Conservation (phyloP, 2,113 vertebrate genomes). For the Seriola aureovittata region DNA sequence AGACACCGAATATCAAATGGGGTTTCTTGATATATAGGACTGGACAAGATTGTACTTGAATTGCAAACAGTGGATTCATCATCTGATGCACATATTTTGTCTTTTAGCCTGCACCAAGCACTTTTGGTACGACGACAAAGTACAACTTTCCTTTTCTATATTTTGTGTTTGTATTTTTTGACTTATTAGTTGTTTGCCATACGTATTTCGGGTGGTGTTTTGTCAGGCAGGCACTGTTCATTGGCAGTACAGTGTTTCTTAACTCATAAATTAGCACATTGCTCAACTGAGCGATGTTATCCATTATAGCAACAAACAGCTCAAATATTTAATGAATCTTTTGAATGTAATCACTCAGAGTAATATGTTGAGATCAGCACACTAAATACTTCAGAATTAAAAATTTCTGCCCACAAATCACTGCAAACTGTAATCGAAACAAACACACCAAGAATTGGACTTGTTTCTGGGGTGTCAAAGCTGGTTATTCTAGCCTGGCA, state of each 20-base stretch:
- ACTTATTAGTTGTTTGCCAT: background rate
- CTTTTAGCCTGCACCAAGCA: background rate
- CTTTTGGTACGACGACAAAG: background rate
- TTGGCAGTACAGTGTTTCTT: too few species aligned
- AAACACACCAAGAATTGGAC: slow-evolving; percentile 24
- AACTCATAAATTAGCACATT: background rate
- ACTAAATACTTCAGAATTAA: slow-evolving; percentile 15
- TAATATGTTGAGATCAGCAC: slow-evolving; percentile 8
- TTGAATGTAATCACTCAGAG: background rate
- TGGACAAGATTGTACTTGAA: background rate
- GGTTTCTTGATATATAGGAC: slow-evolving; percentile 23
- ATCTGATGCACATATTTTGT: too few species aligned
- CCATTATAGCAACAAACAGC: background rate
- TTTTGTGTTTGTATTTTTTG: background rate
- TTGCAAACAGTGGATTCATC: background rate
- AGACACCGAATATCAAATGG: slow-evolving; percentile 36
- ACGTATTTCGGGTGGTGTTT: background rate
- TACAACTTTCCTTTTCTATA: background rate
- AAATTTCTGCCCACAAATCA: background rate
- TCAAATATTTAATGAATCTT: background rate
- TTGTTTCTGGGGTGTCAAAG: slow-evolving; percentile 27
- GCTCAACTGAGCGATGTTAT: background rate
- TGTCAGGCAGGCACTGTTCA: too few species aligned
- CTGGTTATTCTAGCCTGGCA: slow-evolving; percentile 32
- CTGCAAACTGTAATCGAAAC: background rate